Percentiles rank a stretch among this genome's conserved stretches.
These are phyloP conservation scores for Odiellus spinosus DNA, from an alignment of 2,888 invertebrate genomes.

Conservation along the genomic window DNA sequence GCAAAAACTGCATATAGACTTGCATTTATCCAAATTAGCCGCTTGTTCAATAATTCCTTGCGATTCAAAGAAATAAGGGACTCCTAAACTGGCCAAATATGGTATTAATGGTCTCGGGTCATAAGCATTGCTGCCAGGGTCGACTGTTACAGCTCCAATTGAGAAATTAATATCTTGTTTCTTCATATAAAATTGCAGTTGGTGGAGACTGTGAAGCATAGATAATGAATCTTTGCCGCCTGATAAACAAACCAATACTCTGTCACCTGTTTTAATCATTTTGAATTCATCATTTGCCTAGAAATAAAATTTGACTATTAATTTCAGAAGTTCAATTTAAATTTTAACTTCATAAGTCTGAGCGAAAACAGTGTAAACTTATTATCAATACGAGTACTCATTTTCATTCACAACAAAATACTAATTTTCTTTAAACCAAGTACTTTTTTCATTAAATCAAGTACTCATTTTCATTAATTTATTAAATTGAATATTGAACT, in stretches of 20 bases:
- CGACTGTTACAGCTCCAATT: constrained; percentile 55
- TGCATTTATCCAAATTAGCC: constrained; percentile 30
- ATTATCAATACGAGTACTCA: too few relatives aligned
- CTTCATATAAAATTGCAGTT: constrained; percentile 58
- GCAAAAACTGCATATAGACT: constrained; percentile 52
- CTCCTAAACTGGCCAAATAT: constrained; percentile 52
- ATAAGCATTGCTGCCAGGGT: constrained; percentile 44
- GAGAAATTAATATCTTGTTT: constrained; percentile 49
- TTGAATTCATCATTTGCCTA: constrained; percentile 63
- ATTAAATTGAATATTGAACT: too few relatives aligned
- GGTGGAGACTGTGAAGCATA: constrained; percentile 62
- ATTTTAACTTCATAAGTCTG: too few relatives aligned
- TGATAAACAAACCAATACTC: constrained; percentile 66
- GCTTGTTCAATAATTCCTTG: constrained; percentile 40
- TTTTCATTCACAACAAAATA: too few relatives aligned
- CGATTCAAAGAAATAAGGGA: constrained; percentile 61
- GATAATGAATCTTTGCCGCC: constrained; percentile 71
- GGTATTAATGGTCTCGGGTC: constrained; percentile 50
- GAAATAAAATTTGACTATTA: too few relatives aligned
- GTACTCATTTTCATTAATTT: too few relatives aligned
- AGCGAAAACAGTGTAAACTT: too few relatives aligned
- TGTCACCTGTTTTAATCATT: constrained; percentile 68
- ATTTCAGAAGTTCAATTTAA: too few relatives aligned
- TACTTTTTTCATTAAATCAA: too few relatives aligned
- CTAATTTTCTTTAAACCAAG: too few relatives aligned